Conservation (phyloP, 1,140 invertebrate species). For the Drosophila cardini region DNA sequence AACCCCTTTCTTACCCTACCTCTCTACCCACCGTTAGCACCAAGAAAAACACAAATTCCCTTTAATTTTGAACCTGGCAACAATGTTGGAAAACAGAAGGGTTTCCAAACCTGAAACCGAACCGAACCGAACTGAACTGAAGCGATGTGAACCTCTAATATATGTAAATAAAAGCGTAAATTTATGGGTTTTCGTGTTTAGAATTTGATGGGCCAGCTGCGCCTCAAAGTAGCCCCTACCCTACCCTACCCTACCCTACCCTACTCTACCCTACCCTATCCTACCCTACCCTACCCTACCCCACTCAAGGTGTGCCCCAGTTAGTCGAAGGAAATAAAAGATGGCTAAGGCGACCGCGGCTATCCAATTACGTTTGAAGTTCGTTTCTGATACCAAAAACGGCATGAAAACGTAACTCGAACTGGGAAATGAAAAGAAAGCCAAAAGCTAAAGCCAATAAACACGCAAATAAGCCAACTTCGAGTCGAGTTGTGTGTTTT, state of each 20-base stretch:
- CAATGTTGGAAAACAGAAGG: slow-evolving; percentile 10
- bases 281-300: not conserved
- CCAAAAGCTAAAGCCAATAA: slow-evolving; percentile 65
- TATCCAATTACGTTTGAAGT: slow-evolving; percentile 79
- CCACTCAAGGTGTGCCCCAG: slow-evolving; percentile 64
- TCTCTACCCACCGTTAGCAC: too few relatives aligned
- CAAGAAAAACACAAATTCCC: slow-evolving; percentile 43
- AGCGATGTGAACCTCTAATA: slow-evolving; percentile 47
- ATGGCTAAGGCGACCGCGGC: slow-evolving; percentile 28
- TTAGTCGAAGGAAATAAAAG: slow-evolving; percentile 46
- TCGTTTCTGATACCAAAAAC: slow-evolving; percentile 53
- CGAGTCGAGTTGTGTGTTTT: slow-evolving; percentile 40
- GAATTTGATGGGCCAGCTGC: slow-evolving; percentile 67
- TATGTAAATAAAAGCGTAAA: slow-evolving; percentile 78
- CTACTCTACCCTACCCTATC: slow-evolving; percentile 12
- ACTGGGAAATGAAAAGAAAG: slow-evolving; percentile 3
- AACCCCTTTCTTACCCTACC: not conserved
- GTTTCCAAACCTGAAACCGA: slow-evolving; percentile 3
- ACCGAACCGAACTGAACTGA: slow-evolving; percentile 11
- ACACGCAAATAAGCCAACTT: slow-evolving; percentile 75
- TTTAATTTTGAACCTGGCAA: slow-evolving; percentile 43
- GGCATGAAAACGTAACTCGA: slow-evolving; percentile 1
- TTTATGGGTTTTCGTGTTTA: slow-evolving; percentile 78
- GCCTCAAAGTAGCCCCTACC: slow-evolving; percentile 7
- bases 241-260: not conserved